Base-by-base conservation (phyloP, 1,140 invertebrate species). In the Ganaspis sp. region DNA sequence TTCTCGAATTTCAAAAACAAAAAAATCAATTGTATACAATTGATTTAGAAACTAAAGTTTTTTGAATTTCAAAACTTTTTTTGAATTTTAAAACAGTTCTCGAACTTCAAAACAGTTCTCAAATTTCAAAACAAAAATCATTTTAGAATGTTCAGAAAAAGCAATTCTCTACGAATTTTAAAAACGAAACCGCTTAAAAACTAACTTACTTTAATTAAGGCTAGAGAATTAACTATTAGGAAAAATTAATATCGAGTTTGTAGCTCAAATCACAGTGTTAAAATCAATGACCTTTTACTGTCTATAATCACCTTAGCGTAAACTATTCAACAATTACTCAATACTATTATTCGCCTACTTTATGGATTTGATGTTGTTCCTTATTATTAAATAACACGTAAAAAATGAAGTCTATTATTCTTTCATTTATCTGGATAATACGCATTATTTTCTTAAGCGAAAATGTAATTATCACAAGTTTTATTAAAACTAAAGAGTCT, bases 381-480 rank as follows among this genome's bases (percentile, higher is more conserved):
- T 70, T 70, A 70, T 70, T 11, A 70, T 70, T 70, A 70, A 70
- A 70, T 74, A 76, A 79, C 64, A 54, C 71, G 73, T 73, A 74
- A 53, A 70, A 49, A 78, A 77, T 75, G 58, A 75, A 77, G 45
- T 76, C 69, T 19, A 12, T 80, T 49, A 54, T 37, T 15, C 73
- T 78, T 79, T 79, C 75, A 71, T 75, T 77, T 42, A 75, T 83
- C 80, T 83, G 80, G 78, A 76, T 79, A 78, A 75, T 45, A 45
- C 76, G 69, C 78, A 83, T 80, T 78, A 81, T 78, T 75, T 75
- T 81, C 72, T 73, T 70, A 75, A 70, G 38, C 26, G 38, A 70
- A 38, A 38, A 70, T 78, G 75, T 78, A 80, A 73, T 81, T 83
- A 83, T 83, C 82, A 83, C 82, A 83, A 78, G 78, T 80, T 74